Conservation (phyloP, 2,888 invertebrate species). For the Pyrgus malvae region DNA sequence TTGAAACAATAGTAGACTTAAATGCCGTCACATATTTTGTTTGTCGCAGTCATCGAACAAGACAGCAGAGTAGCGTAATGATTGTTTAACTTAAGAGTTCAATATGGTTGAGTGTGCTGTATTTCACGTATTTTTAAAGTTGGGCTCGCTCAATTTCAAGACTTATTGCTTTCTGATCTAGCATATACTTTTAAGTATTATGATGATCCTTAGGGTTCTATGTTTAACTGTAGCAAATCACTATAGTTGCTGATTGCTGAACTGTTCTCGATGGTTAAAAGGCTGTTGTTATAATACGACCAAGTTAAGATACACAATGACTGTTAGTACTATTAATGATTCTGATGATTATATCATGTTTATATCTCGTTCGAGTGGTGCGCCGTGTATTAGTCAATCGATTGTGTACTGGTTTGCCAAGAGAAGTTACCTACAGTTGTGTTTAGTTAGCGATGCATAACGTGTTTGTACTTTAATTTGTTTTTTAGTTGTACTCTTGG, state of each 20-base stretch:
- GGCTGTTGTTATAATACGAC: constrained; percentile 70
- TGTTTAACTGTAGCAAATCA: constrained; percentile 72
- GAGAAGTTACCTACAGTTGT: constrained; percentile 82
- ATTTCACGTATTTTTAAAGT: constrained; percentile 70
- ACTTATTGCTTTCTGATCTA: constrained; percentile 76
- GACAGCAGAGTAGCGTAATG: constrained; percentile 36
- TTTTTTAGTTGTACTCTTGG: constrained; percentile 82
- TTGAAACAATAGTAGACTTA: constrained; percentile 23
- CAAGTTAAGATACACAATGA: constrained; percentile 61
- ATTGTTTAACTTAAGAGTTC: constrained; percentile 41
- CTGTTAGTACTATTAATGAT: constrained; percentile 49
- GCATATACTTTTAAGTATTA: constrained; percentile 72
- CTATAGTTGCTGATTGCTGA: constrained; percentile 70
- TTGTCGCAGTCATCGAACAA: constrained; percentile 43
- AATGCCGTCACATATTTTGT: constrained; percentile 31
- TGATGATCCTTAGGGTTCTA: constrained; percentile 62
- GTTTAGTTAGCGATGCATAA: constrained; percentile 81
- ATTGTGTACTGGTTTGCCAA: constrained; percentile 77
- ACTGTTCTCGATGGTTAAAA: constrained; percentile 66
- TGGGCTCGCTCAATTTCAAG: constrained; percentile 80
- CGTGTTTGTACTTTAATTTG: constrained; percentile 83
- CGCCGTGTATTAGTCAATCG: constrained; percentile 74
- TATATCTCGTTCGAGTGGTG: constrained; percentile 72
- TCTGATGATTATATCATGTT: constrained; percentile 46
- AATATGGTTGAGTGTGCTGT: constrained; percentile 68